Evolutionary conservation across 2,113 vertebrate species (phyloP), one percentile per base, ranked within the genome.

Genomic region (Lepus timidus): DNA sequence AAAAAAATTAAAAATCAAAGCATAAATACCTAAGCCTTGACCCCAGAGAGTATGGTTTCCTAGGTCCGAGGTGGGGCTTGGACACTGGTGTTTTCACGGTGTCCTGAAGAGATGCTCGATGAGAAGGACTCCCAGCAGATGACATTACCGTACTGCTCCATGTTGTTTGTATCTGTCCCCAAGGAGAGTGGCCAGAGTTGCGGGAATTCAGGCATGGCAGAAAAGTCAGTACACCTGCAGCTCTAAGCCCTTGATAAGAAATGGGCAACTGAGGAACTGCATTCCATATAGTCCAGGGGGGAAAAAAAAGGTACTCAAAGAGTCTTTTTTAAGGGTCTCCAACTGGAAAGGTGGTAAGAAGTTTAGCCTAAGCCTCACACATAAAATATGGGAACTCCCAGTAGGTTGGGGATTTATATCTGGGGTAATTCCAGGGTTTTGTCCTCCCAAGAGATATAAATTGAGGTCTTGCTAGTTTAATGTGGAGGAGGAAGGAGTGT

Each of bases 281-380:
- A 70, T 95, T 92, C 93, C 90, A 67, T 91, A 92, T 76, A 83
- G 91, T 94, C 71, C 89, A 14, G 29, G 22, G 4, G 9, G 85
- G n/a, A 14, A 39, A 58, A 85, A 68, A 85, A 90, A 58, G 29
- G 83, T 76, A 88, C 81, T 96, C 78, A 52, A 89, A 87, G 81
- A 78, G 88, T 85, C 76, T 83, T 86, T 93, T 91, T 80, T 33
- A 31, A 93, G 75, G 85, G 71, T 88, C 90, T 82, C 79, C 55
- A 85, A 92, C 85, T 94, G 92, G 95, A 92, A 97, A 96, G 74
- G 95, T 95, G 92, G 92, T 97, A 96, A 96, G 95, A 94, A 97
- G 95, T 93, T 96, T 93, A 96, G 88, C 88, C 94, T 97, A 96
- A 97, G 95, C 93, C 85, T 96, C 74, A 65, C 73, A 96, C 85